Percentiles rank a stretch among this genome's conserved stretches.
phyloP scores from a whole-genome alignment of 2,113 vertebrate species.

The Gnathonemus longibarbis region DNA sequence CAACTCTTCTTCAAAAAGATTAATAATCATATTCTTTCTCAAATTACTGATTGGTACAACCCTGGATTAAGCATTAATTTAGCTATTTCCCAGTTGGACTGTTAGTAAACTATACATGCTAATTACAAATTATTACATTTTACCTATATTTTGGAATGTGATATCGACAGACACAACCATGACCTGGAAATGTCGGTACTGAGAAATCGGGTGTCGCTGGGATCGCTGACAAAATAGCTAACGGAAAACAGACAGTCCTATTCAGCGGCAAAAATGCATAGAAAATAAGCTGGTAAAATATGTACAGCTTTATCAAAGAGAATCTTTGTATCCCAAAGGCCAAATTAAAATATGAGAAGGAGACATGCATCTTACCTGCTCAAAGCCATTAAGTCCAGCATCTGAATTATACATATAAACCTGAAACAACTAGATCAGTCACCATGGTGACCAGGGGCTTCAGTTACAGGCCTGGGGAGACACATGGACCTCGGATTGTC shows the following conservation, averaged over 20 bases:
- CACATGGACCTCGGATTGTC: background rate
- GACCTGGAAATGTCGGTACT: background rate
- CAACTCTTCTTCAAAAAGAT: background rate
- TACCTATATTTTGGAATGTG: background rate
- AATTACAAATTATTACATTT: background rate
- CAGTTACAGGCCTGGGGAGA: background rate
- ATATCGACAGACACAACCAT: background rate
- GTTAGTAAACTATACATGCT: background rate
- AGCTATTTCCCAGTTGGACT: background rate
- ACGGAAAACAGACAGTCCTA: background rate
- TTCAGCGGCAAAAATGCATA: background rate
- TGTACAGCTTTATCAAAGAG: background rate
- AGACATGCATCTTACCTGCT: slow-evolving; percentile 17
- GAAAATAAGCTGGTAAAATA: background rate
- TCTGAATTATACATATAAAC: slow-evolving; percentile 22
- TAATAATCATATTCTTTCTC: background rate
- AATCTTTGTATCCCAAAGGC: background rate
- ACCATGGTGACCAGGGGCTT: slow-evolving; percentile 15
- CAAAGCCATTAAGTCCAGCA: background rate
- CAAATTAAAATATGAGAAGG: background rate
- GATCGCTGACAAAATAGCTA: background rate
- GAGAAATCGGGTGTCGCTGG: background rate
- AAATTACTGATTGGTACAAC: background rate
- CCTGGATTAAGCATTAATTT: background rate
- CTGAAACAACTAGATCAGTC: background rate